Conservation (phyloP, 2,797 vertebrate genomes). For the Odontamblyopus rebecca region DNA sequence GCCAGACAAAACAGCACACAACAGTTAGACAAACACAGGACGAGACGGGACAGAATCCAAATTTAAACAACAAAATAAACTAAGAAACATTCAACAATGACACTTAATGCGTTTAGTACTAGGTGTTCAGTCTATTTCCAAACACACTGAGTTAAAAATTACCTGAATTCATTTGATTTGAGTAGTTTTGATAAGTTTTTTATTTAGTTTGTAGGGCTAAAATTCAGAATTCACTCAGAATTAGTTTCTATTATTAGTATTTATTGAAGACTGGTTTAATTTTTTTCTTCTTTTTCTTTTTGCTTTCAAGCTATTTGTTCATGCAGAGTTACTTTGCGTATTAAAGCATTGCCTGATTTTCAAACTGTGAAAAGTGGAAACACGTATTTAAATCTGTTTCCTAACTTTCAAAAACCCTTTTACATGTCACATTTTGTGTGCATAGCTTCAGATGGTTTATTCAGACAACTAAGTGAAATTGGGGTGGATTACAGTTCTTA, state of each 20-base stretch:
- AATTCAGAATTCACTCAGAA: background rate
- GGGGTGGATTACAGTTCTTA: too few species aligned
- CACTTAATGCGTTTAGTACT: constrained; percentile 22
- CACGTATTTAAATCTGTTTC: too few species aligned
- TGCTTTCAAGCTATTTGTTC: too few species aligned
- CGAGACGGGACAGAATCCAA: constrained; percentile 32
- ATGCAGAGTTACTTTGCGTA: too few species aligned
- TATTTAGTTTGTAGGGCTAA: background rate
- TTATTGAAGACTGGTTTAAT: too few species aligned
- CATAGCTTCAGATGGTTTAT: too few species aligned
- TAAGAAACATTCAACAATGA: constrained; percentile 38
- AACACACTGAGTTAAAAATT: background rate
- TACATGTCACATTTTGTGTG: too few species aligned
- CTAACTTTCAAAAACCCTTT: too few species aligned
- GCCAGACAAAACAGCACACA: constrained; percentile 65
- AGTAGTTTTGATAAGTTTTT: background rate
- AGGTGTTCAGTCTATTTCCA: constrained; percentile 25
- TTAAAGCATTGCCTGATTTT: too few species aligned
- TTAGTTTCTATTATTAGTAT: background rate
- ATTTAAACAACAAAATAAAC: constrained; percentile 35
- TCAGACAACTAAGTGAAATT: too few species aligned
- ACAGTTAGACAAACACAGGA: constrained; percentile 63
- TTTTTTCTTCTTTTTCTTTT: too few species aligned
- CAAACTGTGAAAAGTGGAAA: too few species aligned
- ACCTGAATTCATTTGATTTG: background rate